Evolutionary conservation across 1,140 invertebrate species (phyloP), one percentile per base, ranked within the genome.

Genomic region (Drosophila insularis): DNA sequence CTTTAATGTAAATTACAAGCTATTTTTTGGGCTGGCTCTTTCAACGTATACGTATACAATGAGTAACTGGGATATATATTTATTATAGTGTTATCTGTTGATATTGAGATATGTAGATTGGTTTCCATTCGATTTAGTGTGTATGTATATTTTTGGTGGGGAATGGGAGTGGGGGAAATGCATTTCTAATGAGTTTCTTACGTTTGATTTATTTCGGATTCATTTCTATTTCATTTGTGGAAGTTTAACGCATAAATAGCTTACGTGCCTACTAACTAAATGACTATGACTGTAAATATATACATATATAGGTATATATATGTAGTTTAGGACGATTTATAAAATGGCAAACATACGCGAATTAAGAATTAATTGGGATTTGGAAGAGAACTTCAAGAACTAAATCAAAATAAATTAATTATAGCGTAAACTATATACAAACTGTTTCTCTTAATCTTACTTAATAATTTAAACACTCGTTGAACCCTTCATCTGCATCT

Each of bases 1-100:
- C 53, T 65, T 70, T 66, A 40, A 13, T 64, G 21, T 6, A 31
- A 66, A 62, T 65, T 87, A 81, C 58, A 10, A 78, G 68, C 82
- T 86, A 86, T 87, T 87, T 86, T 86, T 86, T 86, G 81, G 81
- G 53, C 54, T 87, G 65, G 61, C 71, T 81, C 55, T 61, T 72
- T 65, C 43, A 67, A 76, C 59, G 63, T 75, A 80, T 53, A 63
- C 53, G 54, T 35, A 37, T 35, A 35, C 32, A 35, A 35, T 31
- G 66, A 63, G 56, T 46, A 59, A 58, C 31, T 77, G 76, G 63
- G 21, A 35, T 78, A 14, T 19, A 37, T 31, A 40, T n/a, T 23
- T 8, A 58, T 35, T 37, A 37, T 6, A 27, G 27, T 27, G 35
- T 37, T 17, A 19, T 50, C 17, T 50, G 19, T 2, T 50, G 43